Evolutionary conservation across 2,888 invertebrate species (phyloP).

Genomic region (Protodeltote pygarga): DNA sequence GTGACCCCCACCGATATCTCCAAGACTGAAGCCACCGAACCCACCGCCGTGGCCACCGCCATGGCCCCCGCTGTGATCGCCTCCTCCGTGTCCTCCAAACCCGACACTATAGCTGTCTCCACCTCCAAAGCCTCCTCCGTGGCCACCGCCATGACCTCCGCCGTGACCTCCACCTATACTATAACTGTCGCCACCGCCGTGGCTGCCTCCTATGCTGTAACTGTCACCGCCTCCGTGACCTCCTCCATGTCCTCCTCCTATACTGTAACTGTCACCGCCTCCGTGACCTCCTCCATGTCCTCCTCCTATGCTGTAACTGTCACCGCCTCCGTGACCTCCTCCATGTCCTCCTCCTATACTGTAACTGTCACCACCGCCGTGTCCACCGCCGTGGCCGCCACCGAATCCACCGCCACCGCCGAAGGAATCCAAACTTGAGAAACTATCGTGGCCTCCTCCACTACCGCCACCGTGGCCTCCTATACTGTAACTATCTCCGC

Average conservation of each 20-base stretch:
- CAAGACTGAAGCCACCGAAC: constrained; percentile 57
- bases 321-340: constrained; percentile 43
- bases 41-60: constrained; percentile 63
- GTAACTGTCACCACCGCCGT: constrained; percentile 38
- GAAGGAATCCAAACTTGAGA: no score
- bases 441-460: constrained; percentile 50
- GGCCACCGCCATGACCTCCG: constrained; percentile 47
- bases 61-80: constrained; percentile 53
- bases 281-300: constrained; percentile 20
- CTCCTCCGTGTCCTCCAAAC: constrained; percentile 52
- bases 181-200: constrained; percentile 44
- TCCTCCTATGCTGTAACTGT: constrained; percentile 41
- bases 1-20: constrained; percentile 51
- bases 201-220: constrained; percentile 39
- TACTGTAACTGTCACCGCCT: constrained; percentile 36
- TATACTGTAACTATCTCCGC: constrained; percentile 37
- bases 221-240: constrained; percentile 39
- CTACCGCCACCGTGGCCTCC: constrained; percentile 38
- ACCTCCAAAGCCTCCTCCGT: constrained; percentile 49
- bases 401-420: constrained; percentile 42
- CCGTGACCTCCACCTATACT: constrained; percentile 45
- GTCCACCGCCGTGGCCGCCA: constrained; percentile 43
- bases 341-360: constrained; percentile 36
- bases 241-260: no score
- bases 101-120: constrained; percentile 46